Percentiles rank a stretch among this genome's conserved stretches.
Conservation (phyloP, 2,888 invertebrate species). For the Idaea dimidiata region DNA sequence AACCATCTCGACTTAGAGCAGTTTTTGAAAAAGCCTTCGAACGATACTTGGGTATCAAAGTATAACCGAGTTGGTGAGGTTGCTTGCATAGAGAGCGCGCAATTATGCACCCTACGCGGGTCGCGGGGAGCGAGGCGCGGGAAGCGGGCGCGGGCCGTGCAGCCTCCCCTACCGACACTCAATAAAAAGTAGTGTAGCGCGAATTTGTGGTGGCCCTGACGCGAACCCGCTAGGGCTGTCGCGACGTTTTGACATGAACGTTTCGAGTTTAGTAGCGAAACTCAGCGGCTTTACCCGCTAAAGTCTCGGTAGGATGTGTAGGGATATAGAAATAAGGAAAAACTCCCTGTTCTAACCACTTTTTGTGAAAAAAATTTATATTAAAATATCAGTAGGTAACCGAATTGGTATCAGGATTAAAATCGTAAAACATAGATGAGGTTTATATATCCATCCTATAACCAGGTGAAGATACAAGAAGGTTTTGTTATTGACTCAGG, state of each 20-base stretch:
- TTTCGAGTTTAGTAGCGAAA: too few relatives aligned
- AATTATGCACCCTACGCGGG: neutral
- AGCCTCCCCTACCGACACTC: constrained; percentile 40
- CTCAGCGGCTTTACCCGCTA: too few relatives aligned
- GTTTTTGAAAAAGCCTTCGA: constrained; percentile 9
- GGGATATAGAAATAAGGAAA: too few relatives aligned
- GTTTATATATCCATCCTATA: too few relatives aligned
- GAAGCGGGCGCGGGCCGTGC: constrained; percentile 32
- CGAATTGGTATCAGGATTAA: too few relatives aligned
- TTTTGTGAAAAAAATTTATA: too few relatives aligned
- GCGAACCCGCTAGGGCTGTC: constrained; percentile 36
- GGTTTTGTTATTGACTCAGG: too few relatives aligned
- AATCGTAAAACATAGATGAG: too few relatives aligned
- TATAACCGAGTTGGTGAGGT: constrained; percentile 48
- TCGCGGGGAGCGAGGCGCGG: constrained; percentile 27
- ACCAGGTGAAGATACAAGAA: too few relatives aligned
- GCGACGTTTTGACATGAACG: constrained; percentile 1
- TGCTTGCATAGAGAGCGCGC: constrained; percentile 44
- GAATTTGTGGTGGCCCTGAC: constrained; percentile 48
- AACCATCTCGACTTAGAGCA: neutral
- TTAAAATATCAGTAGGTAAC: too few relatives aligned
- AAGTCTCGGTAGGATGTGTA: too few relatives aligned
- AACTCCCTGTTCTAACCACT: too few relatives aligned
- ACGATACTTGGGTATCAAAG: constrained; percentile 38
- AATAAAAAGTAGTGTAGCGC: constrained; percentile 58